Base-by-base conservation (phyloP, 2,888 invertebrate species). In the Celastrina argiolus region DNA sequence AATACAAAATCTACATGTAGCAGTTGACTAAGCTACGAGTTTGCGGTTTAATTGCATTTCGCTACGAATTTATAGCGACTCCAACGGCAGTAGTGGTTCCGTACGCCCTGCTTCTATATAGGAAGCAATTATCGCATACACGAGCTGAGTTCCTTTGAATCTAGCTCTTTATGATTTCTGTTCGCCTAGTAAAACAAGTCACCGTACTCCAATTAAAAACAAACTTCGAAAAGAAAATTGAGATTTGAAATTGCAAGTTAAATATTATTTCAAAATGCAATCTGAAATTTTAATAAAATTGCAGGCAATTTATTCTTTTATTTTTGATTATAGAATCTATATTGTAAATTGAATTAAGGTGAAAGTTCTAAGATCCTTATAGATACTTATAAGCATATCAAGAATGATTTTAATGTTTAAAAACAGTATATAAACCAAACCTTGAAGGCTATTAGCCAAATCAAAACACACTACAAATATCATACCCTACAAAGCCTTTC, bases 91-190 rank as follows among this genome's bases (percentile, higher is more conserved):
- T 81, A 81, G 67, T 66, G 66, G 69, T 81, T 83, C 81, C 81
- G 83, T 81, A 80, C 81, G 79, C 76, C 78, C 77, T 74, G 76
- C 79, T 82, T 79, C 80, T 77, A 77, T 80, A 77, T 79, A 81
- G 86, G 84, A 76, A 76, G 76, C 74, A 76, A 77, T 77, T 77
- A 77, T 73, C 71, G 67, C 69, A 70, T 69, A 69, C 72, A 73
- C 69, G 70, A 71, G 70, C 69, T 66, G 66, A 67, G 61, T 68
- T 65, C 69, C 72, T 75, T 72, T 72, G 71, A 73, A 70, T 67
- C 70, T 69, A 71, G 68, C 69, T 70, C 74, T 73, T 74, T 74
- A 74, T 74, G 71, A 74, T 72, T 72, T 73, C 69, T 74, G 66
- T 58, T 69, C 66, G 64, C 73, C 70, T 74, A 65, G 70, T 75